Evolutionary conservation across 2,888 invertebrate species (phyloP).

Genomic region (Acleris laterana): DNA sequence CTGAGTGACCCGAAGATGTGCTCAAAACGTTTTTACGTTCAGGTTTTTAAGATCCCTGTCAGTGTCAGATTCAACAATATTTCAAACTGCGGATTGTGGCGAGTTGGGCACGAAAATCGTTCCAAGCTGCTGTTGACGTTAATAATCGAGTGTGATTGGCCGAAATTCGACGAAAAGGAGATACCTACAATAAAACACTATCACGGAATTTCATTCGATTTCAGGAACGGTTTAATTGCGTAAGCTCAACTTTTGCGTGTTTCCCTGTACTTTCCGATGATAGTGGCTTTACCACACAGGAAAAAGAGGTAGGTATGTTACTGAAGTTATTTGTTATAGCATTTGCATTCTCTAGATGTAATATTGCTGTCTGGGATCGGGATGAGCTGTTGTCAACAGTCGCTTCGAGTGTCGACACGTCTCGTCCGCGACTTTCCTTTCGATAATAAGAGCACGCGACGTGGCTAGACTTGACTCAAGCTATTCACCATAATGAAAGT

Average conservation of each 20-base stretch:
- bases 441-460: slow-evolving; percentile 61
- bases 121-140: slow-evolving; percentile 4
- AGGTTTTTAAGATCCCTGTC: slow-evolving; percentile 2
- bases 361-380: slow-evolving; percentile 21
- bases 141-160: slow-evolving; percentile 5
- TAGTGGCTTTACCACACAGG: slow-evolving; percentile 18
- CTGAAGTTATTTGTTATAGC: background rate
- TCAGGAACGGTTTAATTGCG: slow-evolving; percentile 13
- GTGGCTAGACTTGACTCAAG: slow-evolving; percentile 42
- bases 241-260: slow-evolving; percentile 11
- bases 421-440: slow-evolving; percentile 57
- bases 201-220: background rate
- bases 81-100: slow-evolving; percentile 16
- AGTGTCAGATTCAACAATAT: slow-evolving; percentile 11
- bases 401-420: slow-evolving; percentile 59
- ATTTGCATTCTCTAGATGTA: slow-evolving; percentile 5
- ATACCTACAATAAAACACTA: background rate
- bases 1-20: slow-evolving; percentile 1
- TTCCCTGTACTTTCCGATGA: slow-evolving; percentile 29
- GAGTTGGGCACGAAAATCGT: slow-evolving; percentile 11
- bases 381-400: slow-evolving; percentile 46
- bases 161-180: background rate
- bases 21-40: slow-evolving; percentile 6
- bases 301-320: slow-evolving; percentile 9
- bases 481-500: slow-evolving; percentile 16